phyloP scores from a whole-genome alignment of 2,797 vertebrate species.

The Artibeus lituratus region DNA sequence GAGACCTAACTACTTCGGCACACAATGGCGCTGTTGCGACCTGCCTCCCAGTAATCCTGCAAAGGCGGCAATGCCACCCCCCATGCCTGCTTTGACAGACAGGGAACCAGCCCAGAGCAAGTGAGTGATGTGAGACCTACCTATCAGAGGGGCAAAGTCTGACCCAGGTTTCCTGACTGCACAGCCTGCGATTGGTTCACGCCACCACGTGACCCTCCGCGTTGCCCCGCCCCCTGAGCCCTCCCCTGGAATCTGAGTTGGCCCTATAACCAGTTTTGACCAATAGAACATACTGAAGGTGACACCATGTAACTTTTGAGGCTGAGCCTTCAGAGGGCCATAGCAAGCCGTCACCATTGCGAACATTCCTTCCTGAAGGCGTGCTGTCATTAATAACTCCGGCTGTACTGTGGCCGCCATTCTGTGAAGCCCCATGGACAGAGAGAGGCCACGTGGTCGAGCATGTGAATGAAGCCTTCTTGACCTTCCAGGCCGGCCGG shows the following conservation, averaged over 20 bases:
- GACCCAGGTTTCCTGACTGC: not conserved
- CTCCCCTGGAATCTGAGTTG: not conserved
- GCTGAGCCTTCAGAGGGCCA: not conserved
- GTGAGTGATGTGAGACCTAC: not conserved
- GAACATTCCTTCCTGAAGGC: not conserved
- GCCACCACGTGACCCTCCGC: too few species aligned
- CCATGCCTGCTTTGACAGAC: not conserved
- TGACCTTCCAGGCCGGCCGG: not conserved
- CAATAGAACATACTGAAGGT: too few species aligned
- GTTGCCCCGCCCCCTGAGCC: not conserved
- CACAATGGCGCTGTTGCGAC: not conserved
- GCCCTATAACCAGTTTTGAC: not conserved
- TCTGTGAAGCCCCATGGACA: not conserved
- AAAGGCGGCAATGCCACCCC: not conserved
- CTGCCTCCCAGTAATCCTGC: not conserved
- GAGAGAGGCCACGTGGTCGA: not conserved
- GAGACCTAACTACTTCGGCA: not conserved
- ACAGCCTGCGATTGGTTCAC: not conserved
- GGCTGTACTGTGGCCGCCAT: not conserved
- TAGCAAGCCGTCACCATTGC: not conserved
- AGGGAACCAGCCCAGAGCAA: not conserved
- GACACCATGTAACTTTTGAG: not conserved
- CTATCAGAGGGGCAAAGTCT: rapidly evolving
- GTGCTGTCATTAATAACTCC: not conserved
- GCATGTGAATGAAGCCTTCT: not conserved